A percentile compares a stretch with the other conserved stretches of the same genome.
Conservation (phyloP, 2,113 vertebrate species). For the Corythoichthys intestinalis region DNA sequence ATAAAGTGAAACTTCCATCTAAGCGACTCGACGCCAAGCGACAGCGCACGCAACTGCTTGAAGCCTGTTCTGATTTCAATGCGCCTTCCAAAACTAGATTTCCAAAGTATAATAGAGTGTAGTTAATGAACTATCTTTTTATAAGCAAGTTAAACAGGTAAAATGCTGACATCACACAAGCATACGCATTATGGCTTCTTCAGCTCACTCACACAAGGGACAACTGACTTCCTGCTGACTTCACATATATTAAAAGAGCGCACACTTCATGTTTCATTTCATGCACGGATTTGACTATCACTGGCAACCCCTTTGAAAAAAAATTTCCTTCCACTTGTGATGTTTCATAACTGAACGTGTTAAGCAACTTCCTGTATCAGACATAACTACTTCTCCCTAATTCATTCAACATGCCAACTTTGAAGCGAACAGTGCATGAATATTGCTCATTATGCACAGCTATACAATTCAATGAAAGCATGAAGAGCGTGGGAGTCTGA, state of each 20-base stretch:
- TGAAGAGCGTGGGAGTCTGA: too few relatives aligned
- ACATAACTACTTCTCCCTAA: constrained; percentile 11
- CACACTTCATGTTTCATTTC: constrained; percentile 23
- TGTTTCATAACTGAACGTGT: constrained; percentile 47
- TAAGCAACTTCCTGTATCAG: constrained; percentile 48
- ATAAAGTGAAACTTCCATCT: neutral
- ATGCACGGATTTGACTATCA: constrained; percentile 16
- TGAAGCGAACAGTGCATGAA: neutral
- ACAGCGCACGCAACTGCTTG: constrained; percentile 22
- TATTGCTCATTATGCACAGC: too few relatives aligned
- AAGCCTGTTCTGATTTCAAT: constrained; percentile 18
- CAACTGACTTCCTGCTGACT: neutral
- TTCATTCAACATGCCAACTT: neutral
- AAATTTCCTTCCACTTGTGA: constrained; percentile 17
- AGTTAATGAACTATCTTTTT: neutral
- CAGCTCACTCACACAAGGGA: neutral
- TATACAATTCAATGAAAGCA: constrained; percentile 22
- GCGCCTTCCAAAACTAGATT: too few relatives aligned
- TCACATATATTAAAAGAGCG: neutral
- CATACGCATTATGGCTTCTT: neutral
- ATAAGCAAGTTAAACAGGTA: neutral
- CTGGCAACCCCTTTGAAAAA: neutral
- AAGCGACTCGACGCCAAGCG: constrained; percentile 20
- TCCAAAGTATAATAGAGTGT: too few relatives aligned
- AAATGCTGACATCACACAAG: neutral